Evolutionary conservation across 2,888 invertebrate genomes (phyloP), one percentile per base, ranked within the genome.

Genomic region (Diaprepes abbreviatus): DNA sequence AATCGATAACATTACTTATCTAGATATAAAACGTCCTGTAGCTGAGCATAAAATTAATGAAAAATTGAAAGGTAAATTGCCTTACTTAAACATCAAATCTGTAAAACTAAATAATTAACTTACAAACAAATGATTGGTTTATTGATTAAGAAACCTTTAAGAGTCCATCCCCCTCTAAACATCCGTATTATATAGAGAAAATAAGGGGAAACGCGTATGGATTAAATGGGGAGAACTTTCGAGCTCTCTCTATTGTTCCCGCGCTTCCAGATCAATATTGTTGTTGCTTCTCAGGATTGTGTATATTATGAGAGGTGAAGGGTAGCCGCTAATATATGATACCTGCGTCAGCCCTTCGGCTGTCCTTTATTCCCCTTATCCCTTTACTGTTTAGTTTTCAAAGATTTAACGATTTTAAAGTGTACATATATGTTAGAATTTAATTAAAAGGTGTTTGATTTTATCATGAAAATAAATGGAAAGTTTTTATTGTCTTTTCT

Each of bases 201-300:
- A 45, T 38, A 66, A 66, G 58, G 66, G 66, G 58, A 58, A 28
- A 28, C 40, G 66, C 14, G 45, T 66, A 58, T 58, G 58, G 66
- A 66, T 66, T 66, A 58, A 45, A 66, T 38, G 59, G 66, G 66
- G 59, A 54, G 40, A 62, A 66, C 21, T 66, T 66, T 59, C 52
- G 33, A 59, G 66, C 58, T 50, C 66, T n/a, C 38, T 43, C 52
- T 54, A 66, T 66, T 66, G 66, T 66, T 59, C 66, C 43, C 59
- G 59, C 59, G 48, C 54, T 59, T 66, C 54, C 59, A 59, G 66
- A 66, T 66, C 66, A 60, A 66, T 66, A 66, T 59, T 66, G 65
- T 57, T 58, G 66, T 66, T 60, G 50, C 58, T 66, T 66, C 66
- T 66, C 58, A 48, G 66, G 60, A 66, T 59, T 66, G 59, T 60